These are phyloP conservation scores for Geopemphigus sp. DNA, from an alignment of 1,140 invertebrate genomes.

Conservation along the genomic window DNA sequence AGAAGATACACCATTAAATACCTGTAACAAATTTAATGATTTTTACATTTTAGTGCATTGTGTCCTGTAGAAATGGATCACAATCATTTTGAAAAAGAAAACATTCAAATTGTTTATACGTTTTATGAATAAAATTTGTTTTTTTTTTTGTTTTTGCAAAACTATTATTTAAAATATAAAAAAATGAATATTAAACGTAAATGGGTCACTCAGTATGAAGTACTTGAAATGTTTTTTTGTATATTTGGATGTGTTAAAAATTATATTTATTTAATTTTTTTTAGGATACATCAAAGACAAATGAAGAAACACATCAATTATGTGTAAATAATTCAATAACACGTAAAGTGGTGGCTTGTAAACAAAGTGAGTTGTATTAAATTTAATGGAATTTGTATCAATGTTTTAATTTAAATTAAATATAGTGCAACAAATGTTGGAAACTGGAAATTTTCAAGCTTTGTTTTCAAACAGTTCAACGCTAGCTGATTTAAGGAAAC, in stretches of 20 bases:
- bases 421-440: constrained; percentile 67
- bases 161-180: no score
- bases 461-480: constrained; percentile 66
- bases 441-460: constrained; percentile 58
- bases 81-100: no score
- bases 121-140: no score
- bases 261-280: constrained; percentile 4
- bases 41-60: no score
- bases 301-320: constrained; percentile 59
- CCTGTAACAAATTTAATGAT: no score
- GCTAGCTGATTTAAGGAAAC: constrained; percentile 69
- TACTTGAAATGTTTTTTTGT: background rate
- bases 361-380: constrained; percentile 49
- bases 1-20: no score
- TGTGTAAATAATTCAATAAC: background rate
- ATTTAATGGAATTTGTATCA: constrained; percentile 6
- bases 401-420: constrained; percentile 52
- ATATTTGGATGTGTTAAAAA: background rate
- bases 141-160: no score
- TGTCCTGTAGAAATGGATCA: background rate
- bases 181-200: background rate
- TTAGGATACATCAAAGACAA: constrained; percentile 55
- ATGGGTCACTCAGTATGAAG: background rate
- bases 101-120: no score
- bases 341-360: constrained; percentile 42